Evolutionary conservation across 2,797 vertebrate genomes (phyloP).

Genomic region (Rhinogobio ventralis): DNA sequence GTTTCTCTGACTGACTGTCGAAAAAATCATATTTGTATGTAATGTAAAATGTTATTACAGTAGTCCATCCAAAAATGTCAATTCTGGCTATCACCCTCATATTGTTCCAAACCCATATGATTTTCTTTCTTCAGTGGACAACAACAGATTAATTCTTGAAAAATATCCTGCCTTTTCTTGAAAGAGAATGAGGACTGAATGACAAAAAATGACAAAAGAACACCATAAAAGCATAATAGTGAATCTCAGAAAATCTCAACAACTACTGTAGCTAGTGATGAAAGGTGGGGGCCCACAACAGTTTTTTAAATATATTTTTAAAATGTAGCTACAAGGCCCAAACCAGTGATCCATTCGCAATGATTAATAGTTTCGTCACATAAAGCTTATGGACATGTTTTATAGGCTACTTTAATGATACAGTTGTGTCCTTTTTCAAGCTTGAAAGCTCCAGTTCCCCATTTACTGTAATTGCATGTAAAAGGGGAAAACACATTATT

Average conservation of each 20-base stretch:
- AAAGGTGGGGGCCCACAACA: neutral
- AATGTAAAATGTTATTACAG: neutral
- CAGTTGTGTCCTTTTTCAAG: neutral
- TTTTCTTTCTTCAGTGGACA: neutral
- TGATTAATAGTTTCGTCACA: neutral
- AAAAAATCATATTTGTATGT: too few species aligned
- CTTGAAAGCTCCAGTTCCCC: neutral
- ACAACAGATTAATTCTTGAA: neutral
- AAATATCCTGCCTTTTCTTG: neutral
- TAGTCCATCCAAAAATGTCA: neutral
- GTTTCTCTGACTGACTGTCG: neutral
- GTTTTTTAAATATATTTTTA: neutral
- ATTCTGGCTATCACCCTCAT: neutral
- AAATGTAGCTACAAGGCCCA: neutral
- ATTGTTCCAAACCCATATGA: neutral
- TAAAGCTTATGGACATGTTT: neutral
- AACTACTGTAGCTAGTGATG: neutral
- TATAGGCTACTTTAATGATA: neutral
- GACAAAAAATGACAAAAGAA: neutral
- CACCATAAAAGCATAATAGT: neutral
- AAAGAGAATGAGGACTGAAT: neutral
- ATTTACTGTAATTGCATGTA: neutral
- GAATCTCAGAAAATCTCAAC: neutral
- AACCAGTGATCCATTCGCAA: neutral
- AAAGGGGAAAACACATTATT: neutral